Percentiles rank a stretch among this genome's conserved stretches.
These are phyloP conservation scores for Borostomias antarcticus DNA, from an alignment of 2,797 vertebrate genomes.

Conservation along the genomic window DNA sequence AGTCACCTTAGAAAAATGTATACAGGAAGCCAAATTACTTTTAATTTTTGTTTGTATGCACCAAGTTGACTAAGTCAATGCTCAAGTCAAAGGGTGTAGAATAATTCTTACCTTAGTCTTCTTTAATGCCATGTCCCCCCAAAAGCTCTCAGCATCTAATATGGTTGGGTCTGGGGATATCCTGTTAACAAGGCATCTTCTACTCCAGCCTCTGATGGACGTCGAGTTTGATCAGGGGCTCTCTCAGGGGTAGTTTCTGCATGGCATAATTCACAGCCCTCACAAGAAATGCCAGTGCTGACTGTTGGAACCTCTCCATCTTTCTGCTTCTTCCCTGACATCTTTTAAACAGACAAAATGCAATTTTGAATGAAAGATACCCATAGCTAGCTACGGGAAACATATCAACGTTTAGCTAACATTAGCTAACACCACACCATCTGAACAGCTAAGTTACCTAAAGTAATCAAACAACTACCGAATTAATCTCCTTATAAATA, in stretches of 20 bases:
- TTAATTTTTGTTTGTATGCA: slow-evolving; percentile 5
- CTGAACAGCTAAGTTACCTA: no score
- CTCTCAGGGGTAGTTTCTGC: slow-evolving; percentile 24
- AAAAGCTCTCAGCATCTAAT: slow-evolving; percentile 22
- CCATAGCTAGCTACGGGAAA: no score
- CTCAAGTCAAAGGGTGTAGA: background rate
- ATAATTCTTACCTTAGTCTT: slow-evolving; percentile 25
- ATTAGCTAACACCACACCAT: no score
- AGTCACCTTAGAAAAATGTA: slow-evolving; percentile 28
- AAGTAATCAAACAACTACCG: no score
- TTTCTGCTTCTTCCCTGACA: no score
- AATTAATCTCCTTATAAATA: no score
- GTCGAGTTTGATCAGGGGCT: slow-evolving; percentile 27
- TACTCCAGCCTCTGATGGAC: slow-evolving; percentile 10
- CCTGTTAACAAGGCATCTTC: slow-evolving; percentile 19
- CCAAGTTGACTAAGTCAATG: slow-evolving; percentile 10
- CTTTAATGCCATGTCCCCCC: slow-evolving; percentile 10
- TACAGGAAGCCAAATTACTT: slow-evolving; percentile 13
- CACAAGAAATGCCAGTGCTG: slow-evolving; percentile 25
- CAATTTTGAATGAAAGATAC: no score
- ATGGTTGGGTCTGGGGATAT: background rate
- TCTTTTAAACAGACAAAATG: no score
- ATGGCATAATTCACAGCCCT: slow-evolving; percentile 25
- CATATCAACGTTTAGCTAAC: no score
- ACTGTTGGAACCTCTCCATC: slow-evolving; percentile 29